Base-by-base conservation (phyloP, 2,113 vertebrate species). In the Cottus gobio region DNA sequence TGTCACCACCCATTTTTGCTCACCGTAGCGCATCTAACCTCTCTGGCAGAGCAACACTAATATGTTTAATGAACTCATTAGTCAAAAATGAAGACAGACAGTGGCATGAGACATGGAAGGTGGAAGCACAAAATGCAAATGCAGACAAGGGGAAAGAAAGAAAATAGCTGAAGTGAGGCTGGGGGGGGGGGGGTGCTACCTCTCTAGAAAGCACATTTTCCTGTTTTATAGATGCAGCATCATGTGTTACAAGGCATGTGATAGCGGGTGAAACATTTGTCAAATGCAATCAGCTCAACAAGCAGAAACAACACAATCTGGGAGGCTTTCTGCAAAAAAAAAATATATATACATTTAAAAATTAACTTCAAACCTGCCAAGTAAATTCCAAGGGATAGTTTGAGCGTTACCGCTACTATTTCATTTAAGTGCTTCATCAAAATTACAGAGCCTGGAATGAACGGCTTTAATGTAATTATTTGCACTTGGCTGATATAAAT, bases 11-110 rank as follows among this genome's bases (percentile, higher is more conserved):
- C 75, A 48, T 54, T 56, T 56, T 87, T 71, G 74, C 83, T 85
- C 77, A 60, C 67, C 2, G 44, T 77, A 28, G 83, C 26, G 15
- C 80, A 46, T 87, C 70, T 76, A 87, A 90, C 89, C 87, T 87
- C 84, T 73, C 57, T 82, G 89, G 86, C 91, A 85, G 85, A 90
- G 87, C 86, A 76, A 77, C 83, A 76, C 88, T 91, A 91, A 92
- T 87, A 87, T 77, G 90, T 91, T 92, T 93, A 93, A 94, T 92
- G 87, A 92, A 93, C 66, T 90, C 91, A 93, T 94, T 93, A 93
- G 87, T 77, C 75, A 82, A 81, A 91, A 92, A 91, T 90, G 86
- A 95, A 93, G 93, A 93, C 88, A 88, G 92, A 90, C 91, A 92
- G 84, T 73, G 72, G 86, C 68, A 77, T 71, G 76, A 84, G 75